phyloP scores from a whole-genome alignment of 2,888 invertebrate genomes.

The Sphecodes monilicornis region DNA sequence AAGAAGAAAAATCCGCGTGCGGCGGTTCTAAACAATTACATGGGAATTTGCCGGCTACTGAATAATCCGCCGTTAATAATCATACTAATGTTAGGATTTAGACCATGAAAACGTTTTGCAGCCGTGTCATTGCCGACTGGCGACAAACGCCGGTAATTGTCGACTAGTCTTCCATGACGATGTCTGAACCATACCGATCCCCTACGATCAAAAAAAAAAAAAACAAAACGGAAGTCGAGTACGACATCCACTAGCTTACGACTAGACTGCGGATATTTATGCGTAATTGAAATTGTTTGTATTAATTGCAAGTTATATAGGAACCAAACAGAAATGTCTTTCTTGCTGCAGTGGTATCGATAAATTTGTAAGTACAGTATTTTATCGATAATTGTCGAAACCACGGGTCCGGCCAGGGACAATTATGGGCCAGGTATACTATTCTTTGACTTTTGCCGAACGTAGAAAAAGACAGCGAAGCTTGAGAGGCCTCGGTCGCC shows the following conservation, averaged over 20 bases:
- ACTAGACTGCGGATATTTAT: too few species aligned
- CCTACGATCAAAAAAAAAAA: not conserved
- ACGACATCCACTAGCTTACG: constrained; percentile 14
- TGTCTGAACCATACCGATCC: not conserved
- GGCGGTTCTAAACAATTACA: constrained; percentile 30
- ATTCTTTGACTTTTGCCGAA: too few species aligned
- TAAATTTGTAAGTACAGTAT: too few species aligned
- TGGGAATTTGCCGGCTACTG: constrained; percentile 22
- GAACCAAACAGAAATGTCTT: too few species aligned
- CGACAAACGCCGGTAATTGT: constrained; percentile 23
- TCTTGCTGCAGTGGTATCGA: too few species aligned
- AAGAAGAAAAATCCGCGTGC: constrained; percentile 7
- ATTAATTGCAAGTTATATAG: too few species aligned
- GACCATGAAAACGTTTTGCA: constrained; percentile 23
- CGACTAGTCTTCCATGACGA: not conserved
- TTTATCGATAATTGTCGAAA: too few species aligned
- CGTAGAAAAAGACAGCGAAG: too few species aligned
- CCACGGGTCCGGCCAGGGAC: too few species aligned
- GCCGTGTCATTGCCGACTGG: constrained; percentile 20
- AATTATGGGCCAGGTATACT: too few species aligned
- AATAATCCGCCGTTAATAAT: constrained; percentile 22
- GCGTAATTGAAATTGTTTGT: too few species aligned
- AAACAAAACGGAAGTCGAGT: not conserved
- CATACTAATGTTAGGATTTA: constrained; percentile 34
- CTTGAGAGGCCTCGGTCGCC: too few species aligned